Percentiles rank a stretch among this genome's conserved stretches.
Conservation (phyloP, 2,113 vertebrate species). For the Crotalus viridis region DNA sequence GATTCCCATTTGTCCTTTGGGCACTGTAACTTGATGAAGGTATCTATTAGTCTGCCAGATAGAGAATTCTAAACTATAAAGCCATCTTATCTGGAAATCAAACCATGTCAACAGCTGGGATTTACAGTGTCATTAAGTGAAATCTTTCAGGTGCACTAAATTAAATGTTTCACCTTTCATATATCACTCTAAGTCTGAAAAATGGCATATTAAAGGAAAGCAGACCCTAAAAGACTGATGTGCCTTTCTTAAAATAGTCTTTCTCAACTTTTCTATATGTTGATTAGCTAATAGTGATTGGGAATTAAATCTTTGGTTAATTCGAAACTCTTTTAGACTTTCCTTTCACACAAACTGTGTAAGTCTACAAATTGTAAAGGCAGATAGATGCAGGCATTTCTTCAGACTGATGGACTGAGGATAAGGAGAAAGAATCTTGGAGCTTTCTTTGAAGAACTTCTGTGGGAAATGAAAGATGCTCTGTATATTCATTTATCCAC, state of each 20-base stretch:
- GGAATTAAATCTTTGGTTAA: constrained; percentile 47
- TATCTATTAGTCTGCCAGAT: constrained; percentile 37
- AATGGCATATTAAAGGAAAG: constrained; percentile 47
- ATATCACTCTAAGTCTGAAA: constrained; percentile 58
- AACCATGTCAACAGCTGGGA: constrained; percentile 64
- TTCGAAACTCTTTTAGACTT: constrained; percentile 48
- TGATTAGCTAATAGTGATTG: constrained; percentile 58
- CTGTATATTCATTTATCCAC: neutral
- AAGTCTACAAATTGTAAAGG: constrained; percentile 51
- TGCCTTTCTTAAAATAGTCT: constrained; percentile 47
- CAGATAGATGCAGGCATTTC: neutral
- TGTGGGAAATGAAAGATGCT: neutral
- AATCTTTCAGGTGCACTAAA: constrained; percentile 67
- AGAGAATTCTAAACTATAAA: constrained; percentile 57
- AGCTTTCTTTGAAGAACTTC: neutral
- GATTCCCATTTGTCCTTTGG: constrained; percentile 53
- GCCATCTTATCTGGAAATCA: constrained; percentile 54
- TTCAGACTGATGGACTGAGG: neutral
- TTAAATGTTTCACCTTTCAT: constrained; percentile 54
- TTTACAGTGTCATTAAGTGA: constrained; percentile 71
- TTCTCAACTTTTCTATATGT: constrained; percentile 44
- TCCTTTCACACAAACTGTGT: constrained; percentile 53
- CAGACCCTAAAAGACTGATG: constrained; percentile 44
- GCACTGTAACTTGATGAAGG: constrained; percentile 49
- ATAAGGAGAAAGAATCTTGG: neutral